Base-by-base conservation (phyloP, 2,113 vertebrate genomes). In the Oxyura jamaicensis region DNA sequence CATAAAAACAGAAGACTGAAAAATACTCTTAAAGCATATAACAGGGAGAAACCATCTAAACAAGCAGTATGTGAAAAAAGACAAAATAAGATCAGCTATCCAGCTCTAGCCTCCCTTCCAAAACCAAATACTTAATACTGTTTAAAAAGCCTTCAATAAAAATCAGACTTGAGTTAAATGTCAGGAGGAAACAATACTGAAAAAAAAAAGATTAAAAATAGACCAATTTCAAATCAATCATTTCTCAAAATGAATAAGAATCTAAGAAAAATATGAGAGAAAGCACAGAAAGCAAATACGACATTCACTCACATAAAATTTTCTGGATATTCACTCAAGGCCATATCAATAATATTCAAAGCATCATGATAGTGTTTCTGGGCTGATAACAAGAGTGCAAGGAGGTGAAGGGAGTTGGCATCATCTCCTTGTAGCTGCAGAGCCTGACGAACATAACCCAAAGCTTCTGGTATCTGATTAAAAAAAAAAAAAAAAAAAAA, bases 321-420 rank as follows among this genome's bases (percentile, higher is more conserved):
- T 96, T 99, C 99, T 1, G 99, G 99, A 78, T 99, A 99, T 97
- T 99, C 99, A 5, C 99, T 99, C 88, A 99, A 98, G 83, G 99
- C 99, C 99, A 99, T 99, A 97, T 99, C 99, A 44, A 99, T 99
- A 91, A 99, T 99, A 95, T 99, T 99, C 91, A 99, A 98, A 28
- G 98, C 99, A 15, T 99, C 99, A 4, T 99, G 99, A 97, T 99
- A 98, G 96, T 99, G 99, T 97, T 99, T 99, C 97, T 99, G 99
- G 6, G 99, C 99, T 9, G 99, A 99, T 8, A 99, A 97, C 62
- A 99, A 94, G 93, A 99, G 98, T 16, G 99, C 99, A 74, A 99
- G 98, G 83, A 99, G 98, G 95, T 99, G 99, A 91, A 99, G 98
- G 48, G 99, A 99, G 97, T 99, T 99, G 92, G 99, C 98, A 52